Evolutionary conservation across 2,888 invertebrate species (phyloP), one percentile per base, ranked within the genome.

Genomic region (Dynastes hyllus): DNA sequence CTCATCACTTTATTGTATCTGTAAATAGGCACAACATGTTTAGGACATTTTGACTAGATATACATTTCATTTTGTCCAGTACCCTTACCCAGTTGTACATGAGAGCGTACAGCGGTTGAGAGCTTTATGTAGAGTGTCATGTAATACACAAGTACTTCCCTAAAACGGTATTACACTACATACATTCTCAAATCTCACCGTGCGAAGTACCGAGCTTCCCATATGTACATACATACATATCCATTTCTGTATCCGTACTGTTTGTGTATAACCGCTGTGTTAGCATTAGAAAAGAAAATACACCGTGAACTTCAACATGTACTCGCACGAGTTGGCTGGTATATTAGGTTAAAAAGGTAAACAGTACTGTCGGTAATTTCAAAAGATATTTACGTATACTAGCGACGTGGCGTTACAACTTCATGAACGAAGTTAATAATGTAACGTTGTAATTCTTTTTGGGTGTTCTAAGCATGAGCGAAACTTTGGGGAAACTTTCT

Each of bases 341-440:
- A 63, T 32, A 63, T 32, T 63, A 63, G 27, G 50, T 27, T 9
- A 69, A 69, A 58, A 69, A 69, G 69, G 29, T 69, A 69, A 69
- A 69, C 29, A 69, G 51, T 37, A 69, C 69, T 69, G 69, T 50
- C 69, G 69, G 69, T 51, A 69, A 29, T 51, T n/a, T 69, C 22
- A 51, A 63, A 63, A 63, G 63, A 63, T 63, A 63, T 63, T 63
- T 63, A 63, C 32, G 63, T 27, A 32, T 13, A 13, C 63, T 32
- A 63, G 32, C 29, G 29, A 13, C 32, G 6, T 22, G 22, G 29
- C 63, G 27, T 61, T 32, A 29, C 13, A 63, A 32, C 29, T 63
- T 63, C 63, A 63, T 63, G 29, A 67, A 67, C 67, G 67, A 50
- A 50, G 67, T 67, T 50, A 67, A 67, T 67, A 67, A 67, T 50